Conservation (phyloP, 23 tunicate genomes). For the Clavelina lepadiformis region DNA sequence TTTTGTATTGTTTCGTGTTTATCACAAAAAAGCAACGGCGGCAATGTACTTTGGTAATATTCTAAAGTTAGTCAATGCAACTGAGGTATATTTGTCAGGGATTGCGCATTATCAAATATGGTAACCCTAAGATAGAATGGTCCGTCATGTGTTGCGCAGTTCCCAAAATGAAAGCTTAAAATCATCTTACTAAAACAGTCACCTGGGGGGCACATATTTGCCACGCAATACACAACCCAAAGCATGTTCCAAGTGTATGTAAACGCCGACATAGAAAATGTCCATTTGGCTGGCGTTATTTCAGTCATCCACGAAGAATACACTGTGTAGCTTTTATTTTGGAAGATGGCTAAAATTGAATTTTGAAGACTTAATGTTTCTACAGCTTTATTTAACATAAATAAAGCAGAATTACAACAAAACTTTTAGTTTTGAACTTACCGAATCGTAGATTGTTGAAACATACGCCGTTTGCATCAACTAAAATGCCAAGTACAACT, state of each 20-base stretch:
- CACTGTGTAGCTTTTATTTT: conserved; percentile 32
- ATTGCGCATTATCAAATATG: no score
- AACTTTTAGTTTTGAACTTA: conserved; percentile 12
- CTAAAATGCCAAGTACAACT: conserved; percentile 44
- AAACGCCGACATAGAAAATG: conserved; percentile 53
- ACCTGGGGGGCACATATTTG: conserved; percentile 69
- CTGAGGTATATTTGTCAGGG: no score
- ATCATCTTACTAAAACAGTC: no score
- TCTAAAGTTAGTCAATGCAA: no score
- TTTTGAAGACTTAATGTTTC: no score
- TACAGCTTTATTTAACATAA: no score
- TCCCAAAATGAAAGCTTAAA: no score
- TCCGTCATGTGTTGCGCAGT: no score
- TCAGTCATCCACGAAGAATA: conserved; percentile 47
- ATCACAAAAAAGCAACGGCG: no score
- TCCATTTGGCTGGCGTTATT: conserved; percentile 61
- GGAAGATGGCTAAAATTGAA: conserved; percentile 42
- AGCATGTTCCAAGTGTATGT: conserved; percentile 81
- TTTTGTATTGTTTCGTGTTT: no score
- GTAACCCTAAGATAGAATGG: no score
- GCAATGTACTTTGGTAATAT: no score
- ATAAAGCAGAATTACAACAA: not conserved
- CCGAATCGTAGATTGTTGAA: conserved; percentile 51
- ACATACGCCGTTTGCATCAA: conserved; percentile 51
- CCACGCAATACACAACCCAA: conserved; percentile 67